Evolutionary conservation across 2,888 invertebrate genomes (phyloP).

Genomic region (Temnothorax ravouxi): DNA sequence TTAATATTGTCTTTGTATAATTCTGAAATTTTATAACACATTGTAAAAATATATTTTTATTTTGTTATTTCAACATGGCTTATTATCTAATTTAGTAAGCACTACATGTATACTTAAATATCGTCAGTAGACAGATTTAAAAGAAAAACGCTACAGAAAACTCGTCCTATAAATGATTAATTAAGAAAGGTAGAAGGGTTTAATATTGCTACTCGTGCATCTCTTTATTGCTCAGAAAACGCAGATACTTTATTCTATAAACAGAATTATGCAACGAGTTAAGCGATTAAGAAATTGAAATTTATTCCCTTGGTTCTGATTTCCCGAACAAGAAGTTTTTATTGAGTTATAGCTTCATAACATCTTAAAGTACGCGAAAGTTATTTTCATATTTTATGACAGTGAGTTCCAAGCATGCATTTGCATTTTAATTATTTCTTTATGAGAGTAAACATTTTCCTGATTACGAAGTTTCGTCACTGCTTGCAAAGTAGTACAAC

Average conservation of each 20-base stretch:
- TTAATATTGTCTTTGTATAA: neutral
- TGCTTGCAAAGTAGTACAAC: conserved; percentile 26
- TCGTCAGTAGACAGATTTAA: neutral
- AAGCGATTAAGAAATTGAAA: conserved; percentile 37
- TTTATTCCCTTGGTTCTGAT: conserved; percentile 29
- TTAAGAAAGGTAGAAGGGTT: neutral
- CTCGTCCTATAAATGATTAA: neutral
- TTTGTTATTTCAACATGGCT: neutral
- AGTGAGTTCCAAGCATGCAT: conserved; percentile 29
- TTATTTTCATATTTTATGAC: conserved; percentile 50
- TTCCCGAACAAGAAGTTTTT: conserved; percentile 34
- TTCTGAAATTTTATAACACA: neutral
- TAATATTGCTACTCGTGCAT: conserved; percentile 10
- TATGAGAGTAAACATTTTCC: conserved; percentile 46
- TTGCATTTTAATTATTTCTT: conserved; percentile 55
- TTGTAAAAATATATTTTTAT: neutral
- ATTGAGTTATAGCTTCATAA: conserved; percentile 31
- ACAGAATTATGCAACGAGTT: conserved; percentile 22
- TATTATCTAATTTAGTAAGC: neutral
- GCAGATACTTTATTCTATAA: neutral
- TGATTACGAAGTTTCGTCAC: conserved; percentile 30
- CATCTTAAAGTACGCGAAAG: conserved; percentile 4
- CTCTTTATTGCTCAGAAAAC: conserved; percentile 1
- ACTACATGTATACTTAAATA: neutral
- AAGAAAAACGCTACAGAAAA: neutral